Evolutionary conservation across 1,140 invertebrate genomes (phyloP), one percentile per base, ranked within the genome.

Genomic region (Drosophila baimaii): DNA sequence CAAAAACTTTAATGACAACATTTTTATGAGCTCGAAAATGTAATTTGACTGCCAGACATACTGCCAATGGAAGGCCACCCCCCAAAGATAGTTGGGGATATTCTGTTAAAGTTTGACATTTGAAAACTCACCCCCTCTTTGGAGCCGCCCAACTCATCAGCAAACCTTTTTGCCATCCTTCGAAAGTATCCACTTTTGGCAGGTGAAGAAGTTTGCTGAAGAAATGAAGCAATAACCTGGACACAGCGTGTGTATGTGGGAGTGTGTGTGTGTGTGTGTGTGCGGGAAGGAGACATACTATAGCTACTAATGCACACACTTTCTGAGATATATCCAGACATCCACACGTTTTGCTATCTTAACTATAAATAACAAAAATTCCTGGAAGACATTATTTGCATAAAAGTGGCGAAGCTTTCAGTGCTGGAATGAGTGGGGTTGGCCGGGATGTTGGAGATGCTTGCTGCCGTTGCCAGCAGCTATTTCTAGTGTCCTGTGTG

Each of bases 301-400:
- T 63, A 44, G 59, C 54, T 69, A 77, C 79, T 77, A 79, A 88
- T 82, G 83, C 83, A 81, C 82, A 79, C 62, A 71, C 68, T 71
- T 70, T 75, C 57, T 81, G 70, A 83, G 71, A 89, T 88, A 80
- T 66, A 71, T 49, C 66, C 71, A 77, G 84, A 63, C 85, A 88
- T 90, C 84, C 84, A 79, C 85, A 89, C 85, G 85, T 89, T 71
- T 81, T 76, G 81, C 70, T 89, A 89, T 89, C 85, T 89, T 90
- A 85, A 81, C 85, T 90, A 89, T 89, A 89, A 90, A 90, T 89
- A 85, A 90, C 85, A 79, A 85, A 90, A 90, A 89, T 89, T 89
- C 84, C 85, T 81, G 78, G 63, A 90, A 90, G 78, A 90, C 86
- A 90, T 90, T 90, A 88, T 88, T 89, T 89, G 85, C 84, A 89